phyloP scores from a whole-genome alignment of 2,113 vertebrate species.

The Cyrtonyx montezumae region DNA sequence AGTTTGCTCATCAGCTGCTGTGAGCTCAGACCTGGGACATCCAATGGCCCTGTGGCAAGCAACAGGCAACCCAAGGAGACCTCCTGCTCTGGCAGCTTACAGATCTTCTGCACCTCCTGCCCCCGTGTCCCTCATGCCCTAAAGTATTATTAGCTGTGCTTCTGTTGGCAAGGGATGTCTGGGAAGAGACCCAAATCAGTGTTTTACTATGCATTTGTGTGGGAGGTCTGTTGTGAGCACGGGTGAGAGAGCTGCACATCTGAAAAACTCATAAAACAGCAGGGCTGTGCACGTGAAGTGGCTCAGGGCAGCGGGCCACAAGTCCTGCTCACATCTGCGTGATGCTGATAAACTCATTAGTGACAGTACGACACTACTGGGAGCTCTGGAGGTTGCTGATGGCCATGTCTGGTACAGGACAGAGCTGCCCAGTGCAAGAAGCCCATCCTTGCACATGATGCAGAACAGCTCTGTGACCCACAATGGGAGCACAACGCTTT shows the following conservation, averaged over 20 bases:
- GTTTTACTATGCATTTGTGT: background rate
- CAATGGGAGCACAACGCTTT: background rate
- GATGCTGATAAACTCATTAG: constrained; percentile 48
- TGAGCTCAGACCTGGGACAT: background rate
- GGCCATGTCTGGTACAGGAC: background rate
- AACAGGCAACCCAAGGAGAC: background rate
- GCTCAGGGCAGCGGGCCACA: background rate
- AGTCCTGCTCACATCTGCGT: background rate
- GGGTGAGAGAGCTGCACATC: background rate
- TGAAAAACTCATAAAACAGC: background rate
- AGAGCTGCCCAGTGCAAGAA: background rate
- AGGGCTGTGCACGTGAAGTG: background rate
- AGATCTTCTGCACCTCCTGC: background rate
- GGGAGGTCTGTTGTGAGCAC: constrained; percentile 22
- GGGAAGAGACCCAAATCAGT: background rate
- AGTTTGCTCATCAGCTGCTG: background rate
- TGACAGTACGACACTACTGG: constrained; percentile 5
- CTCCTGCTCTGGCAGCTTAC: background rate
- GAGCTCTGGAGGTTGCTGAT: background rate
- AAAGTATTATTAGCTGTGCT: background rate
- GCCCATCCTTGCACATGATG: background rate
- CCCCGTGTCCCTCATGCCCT: background rate
- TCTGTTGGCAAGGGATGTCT: background rate
- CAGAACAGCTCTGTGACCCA: background rate
- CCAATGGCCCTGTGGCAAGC: background rate